A percentile compares a stretch with the other conserved stretches of the same genome.
Conservation (phyloP, 2,888 invertebrate genomes). For the Gnatocerus cornutus region DNA sequence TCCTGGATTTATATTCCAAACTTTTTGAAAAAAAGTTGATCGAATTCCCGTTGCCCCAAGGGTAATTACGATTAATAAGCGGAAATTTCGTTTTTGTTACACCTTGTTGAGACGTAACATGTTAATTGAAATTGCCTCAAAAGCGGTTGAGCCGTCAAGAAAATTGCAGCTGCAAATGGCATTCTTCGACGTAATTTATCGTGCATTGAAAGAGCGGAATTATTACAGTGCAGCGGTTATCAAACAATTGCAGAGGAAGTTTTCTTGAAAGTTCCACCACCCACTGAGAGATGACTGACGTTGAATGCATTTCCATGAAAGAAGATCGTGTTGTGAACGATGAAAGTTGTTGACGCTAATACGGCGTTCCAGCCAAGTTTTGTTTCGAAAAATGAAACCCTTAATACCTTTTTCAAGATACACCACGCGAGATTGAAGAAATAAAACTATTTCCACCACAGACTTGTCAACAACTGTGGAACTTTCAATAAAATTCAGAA, state of each 20-base stretch:
- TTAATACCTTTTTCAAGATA: background rate
- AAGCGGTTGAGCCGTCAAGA: background rate
- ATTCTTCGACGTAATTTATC: constrained; percentile 9
- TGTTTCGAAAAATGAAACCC: background rate
- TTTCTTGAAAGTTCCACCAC: constrained; percentile 2
- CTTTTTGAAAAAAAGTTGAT: no score
- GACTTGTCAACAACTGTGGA: constrained; percentile 29
- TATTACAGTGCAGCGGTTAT: constrained; percentile 6
- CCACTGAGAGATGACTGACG: background rate
- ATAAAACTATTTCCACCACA: constrained; percentile 11
- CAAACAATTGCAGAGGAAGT: constrained; percentile 10
- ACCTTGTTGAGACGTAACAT: constrained; percentile 3
- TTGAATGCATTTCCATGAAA: background rate
- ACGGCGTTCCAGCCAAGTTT: background rate
- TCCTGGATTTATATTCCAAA: background rate
- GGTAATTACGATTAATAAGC: background rate
- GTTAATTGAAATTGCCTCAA: constrained; percentile 8
- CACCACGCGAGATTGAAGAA: constrained; percentile 7
- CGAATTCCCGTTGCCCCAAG: no score
- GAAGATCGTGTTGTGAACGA: background rate
- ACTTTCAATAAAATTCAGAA: constrained; percentile 23
- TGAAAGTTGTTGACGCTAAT: constrained; percentile 1
- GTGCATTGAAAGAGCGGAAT: constrained; percentile 7
- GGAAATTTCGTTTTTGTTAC: constrained; percentile 2
- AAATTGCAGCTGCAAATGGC: background rate